Conservation (phyloP, 1,140 invertebrate species). For the Melanaphis sacchari region DNA sequence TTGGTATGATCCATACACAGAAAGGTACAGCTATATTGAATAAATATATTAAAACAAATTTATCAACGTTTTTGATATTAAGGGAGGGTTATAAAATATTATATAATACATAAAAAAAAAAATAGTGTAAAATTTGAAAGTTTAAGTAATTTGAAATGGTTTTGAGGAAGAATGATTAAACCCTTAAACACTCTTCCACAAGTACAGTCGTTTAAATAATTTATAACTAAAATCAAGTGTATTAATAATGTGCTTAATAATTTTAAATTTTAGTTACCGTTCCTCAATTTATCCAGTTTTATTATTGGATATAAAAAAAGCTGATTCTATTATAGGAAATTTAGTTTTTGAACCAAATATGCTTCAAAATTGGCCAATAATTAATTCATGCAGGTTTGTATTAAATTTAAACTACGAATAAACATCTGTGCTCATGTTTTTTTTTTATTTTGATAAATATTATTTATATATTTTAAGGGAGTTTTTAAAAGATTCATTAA, state of each 20-base stretch:
- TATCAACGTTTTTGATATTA: not conserved
- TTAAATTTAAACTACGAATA: not conserved
- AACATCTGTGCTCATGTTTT: not conserved
- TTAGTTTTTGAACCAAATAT: slow-evolving; percentile 63
- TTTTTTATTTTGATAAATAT: not conserved
- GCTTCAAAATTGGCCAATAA: slow-evolving; percentile 58
- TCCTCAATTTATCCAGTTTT: slow-evolving; percentile 66
- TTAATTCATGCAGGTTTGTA: slow-evolving; percentile 58
- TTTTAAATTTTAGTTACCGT: slow-evolving; percentile 64
- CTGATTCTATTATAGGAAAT: slow-evolving; percentile 68
- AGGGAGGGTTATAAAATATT: not conserved
- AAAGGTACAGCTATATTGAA: slow-evolving; percentile 63
- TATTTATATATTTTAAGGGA: slow-evolving; percentile 62
- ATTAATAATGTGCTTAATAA: slow-evolving; percentile 58
- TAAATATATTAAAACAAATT: not conserved
- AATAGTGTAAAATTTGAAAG: not conserved
- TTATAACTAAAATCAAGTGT: not conserved
- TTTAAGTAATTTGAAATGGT: too few species aligned
- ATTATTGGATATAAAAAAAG: slow-evolving; percentile 67
- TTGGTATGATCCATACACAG: slow-evolving; percentile 68
- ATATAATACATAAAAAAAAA: too few species aligned
- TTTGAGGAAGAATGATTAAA: not conserved
- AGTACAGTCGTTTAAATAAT: not conserved
- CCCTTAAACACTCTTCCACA: not conserved
- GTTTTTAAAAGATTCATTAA: slow-evolving; percentile 76